Percentiles rank a stretch among this genome's conserved stretches.
phyloP scores from a whole-genome alignment of 2,888 invertebrate genomes.

The Trichogramma evanescens region DNA sequence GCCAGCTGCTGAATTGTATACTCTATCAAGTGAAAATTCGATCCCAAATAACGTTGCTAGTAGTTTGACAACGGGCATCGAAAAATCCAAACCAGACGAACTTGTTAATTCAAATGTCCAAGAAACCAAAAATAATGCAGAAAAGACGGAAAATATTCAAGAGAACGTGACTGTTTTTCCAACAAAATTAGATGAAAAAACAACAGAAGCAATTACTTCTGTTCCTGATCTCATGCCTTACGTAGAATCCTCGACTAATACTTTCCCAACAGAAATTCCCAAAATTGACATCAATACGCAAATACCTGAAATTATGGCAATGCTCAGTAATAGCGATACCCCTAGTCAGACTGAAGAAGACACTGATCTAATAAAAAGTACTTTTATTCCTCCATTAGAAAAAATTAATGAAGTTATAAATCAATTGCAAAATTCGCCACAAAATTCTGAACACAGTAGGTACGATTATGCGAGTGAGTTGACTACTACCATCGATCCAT shows the following conservation, averaged over 20 bases:
- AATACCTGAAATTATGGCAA: conserved; percentile 10
- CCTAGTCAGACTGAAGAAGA: conserved; percentile 11
- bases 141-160: neutral
- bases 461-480: conserved; percentile 8
- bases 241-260: neutral
- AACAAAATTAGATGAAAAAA: neutral
- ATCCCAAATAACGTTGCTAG: conserved; percentile 29
- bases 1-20: conserved; percentile 15
- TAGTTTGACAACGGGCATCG: conserved; percentile 34
- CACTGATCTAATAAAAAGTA: conserved; percentile 1
- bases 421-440: conserved; percentile 12
- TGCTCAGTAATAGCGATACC: neutral
- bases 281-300: conserved; percentile 11
- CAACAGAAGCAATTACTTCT: neutral
- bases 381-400: conserved; percentile 14
- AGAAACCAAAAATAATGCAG: neutral
- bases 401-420: conserved; percentile 18
- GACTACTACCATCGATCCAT: conserved; percentile 15
- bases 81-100: neutral
- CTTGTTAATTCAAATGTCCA: neutral
- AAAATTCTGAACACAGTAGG: neutral
- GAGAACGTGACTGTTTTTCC: neutral
- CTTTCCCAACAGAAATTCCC: conserved; percentile 2
- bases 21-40: conserved; percentile 25
- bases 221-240: neutral